A percentile compares a stretch with the other conserved stretches of the same genome.
Conservation (phyloP, 2,888 invertebrate genomes). For the Leucoptera coffeella region DNA sequence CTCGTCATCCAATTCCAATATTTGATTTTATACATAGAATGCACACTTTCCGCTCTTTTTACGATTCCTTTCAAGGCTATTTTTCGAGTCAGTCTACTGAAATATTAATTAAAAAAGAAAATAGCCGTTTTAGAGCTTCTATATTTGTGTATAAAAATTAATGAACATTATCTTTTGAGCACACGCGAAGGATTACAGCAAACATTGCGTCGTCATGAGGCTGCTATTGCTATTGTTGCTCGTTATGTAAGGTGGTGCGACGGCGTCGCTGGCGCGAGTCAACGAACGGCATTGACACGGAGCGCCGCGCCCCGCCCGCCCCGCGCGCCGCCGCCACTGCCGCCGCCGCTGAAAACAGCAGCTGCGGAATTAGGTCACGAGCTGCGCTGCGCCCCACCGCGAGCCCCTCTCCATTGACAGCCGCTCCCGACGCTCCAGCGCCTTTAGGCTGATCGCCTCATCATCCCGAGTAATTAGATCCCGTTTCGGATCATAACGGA, state of each 20-base stretch:
- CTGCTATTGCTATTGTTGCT: no score
- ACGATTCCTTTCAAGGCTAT: no score
- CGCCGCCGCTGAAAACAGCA: slow-evolving; percentile 47
- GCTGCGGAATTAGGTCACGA: slow-evolving; percentile 52
- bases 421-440: slow-evolving; percentile 1
- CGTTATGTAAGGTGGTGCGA: slow-evolving; percentile 50
- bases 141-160: no score
- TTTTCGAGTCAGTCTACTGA: no score
- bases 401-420: slow-evolving; percentile 19
- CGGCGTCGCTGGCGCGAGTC: slow-evolving; percentile 44
- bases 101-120: no score
- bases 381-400: slow-evolving; percentile 37
- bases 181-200: no score
- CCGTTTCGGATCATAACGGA: slow-evolving; percentile 1
- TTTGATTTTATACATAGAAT: no score
- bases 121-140: no score
- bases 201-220: no score
- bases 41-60: no score
- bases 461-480: slow-evolving; percentile 1
- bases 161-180: no score
- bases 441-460: slow-evolving; percentile 4
- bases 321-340: slow-evolving; percentile 15
- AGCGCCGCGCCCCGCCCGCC: slow-evolving; percentile 13
- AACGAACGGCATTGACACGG: slow-evolving; percentile 54
- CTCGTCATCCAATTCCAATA: no score